Percentiles rank a stretch among this genome's conserved stretches.
phyloP scores from a whole-genome alignment of 2,888 invertebrate genomes.

The Lymantria monacha region DNA sequence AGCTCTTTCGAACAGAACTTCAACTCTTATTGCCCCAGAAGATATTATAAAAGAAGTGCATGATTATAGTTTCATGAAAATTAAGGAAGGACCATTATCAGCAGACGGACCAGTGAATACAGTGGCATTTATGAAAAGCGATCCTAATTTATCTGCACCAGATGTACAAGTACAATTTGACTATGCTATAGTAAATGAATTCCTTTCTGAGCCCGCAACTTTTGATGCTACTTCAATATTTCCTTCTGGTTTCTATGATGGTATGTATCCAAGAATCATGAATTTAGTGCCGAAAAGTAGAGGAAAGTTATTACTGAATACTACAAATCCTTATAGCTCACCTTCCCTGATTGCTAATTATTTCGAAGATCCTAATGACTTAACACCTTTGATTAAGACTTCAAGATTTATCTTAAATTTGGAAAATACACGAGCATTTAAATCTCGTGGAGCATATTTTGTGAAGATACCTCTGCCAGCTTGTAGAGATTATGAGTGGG shows the following conservation, averaged over 20 bases:
- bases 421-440: constrained; percentile 81
- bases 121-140: constrained; percentile 80
- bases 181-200: constrained; percentile 72
- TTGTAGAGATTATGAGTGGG: constrained; percentile 82
- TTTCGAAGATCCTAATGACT: constrained; percentile 82
- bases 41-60: constrained; percentile 59
- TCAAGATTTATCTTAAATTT: constrained; percentile 80
- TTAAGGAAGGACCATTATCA: constrained; percentile 71
- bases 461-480: constrained; percentile 77
- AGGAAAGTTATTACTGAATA: constrained; percentile 82
- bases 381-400: constrained; percentile 81
- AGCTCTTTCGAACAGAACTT: constrained; percentile 67
- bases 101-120: constrained; percentile 78
- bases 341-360: constrained; percentile 87
- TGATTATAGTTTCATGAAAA: constrained; percentile 50
- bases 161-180: constrained; percentile 84
- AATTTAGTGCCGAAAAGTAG: constrained; percentile 83
- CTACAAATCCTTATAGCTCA: constrained; percentile 85
- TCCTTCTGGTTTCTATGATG: constrained; percentile 83
- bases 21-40: constrained; percentile 59
- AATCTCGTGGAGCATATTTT: constrained; percentile 77
- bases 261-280: constrained; percentile 79
- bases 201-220: constrained; percentile 35
- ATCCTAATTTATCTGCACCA: constrained; percentile 64
- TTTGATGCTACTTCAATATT: constrained; percentile 35